phyloP scores from a whole-genome alignment of 1,140 invertebrate species.

The Drosophila obscura region DNA sequence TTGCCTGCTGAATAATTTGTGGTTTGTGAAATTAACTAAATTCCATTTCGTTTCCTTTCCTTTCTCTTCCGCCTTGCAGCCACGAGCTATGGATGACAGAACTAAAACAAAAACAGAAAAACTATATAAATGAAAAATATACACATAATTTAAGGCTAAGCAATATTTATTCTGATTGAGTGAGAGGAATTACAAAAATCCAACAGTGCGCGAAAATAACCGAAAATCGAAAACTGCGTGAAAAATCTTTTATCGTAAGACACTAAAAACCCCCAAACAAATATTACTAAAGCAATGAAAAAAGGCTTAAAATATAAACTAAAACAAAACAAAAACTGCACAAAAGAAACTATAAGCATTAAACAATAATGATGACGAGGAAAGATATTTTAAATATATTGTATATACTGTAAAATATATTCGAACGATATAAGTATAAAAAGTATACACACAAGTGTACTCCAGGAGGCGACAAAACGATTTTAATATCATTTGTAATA shows the following conservation, averaged over 20 bases:
- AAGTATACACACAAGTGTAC: no score
- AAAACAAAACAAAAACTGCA: conserved; percentile 20
- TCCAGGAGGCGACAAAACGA: conserved; percentile 8
- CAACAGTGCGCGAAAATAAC: conserved; percentile 13
- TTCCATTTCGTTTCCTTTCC: conserved; percentile 12
- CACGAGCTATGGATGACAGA: conserved; percentile 56
- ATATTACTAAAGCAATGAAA: conserved; percentile 60
- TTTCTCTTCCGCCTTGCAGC: conserved; percentile 19
- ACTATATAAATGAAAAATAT: conserved; percentile 29
- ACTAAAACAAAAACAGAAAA: conserved; percentile 33
- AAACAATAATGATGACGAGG: conserved; percentile 14
- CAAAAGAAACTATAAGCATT: conserved; percentile 7
- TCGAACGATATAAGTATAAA: conserved; percentile 8
- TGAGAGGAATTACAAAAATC: conserved; percentile 49
- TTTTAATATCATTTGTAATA: conserved; percentile 62
- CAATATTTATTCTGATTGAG: conserved; percentile 74
- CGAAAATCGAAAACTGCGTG: conserved; percentile 17
- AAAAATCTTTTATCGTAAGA: conserved; percentile 16
- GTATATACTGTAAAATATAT: conserved; percentile 39
- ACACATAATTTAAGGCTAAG: conserved; percentile 57
- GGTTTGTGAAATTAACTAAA: conserved; percentile 26
- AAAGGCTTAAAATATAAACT: conserved; percentile 42
- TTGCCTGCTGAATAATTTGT: conserved; percentile 38
- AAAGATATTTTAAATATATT: conserved; percentile 44
- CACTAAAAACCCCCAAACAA: conserved; percentile 22